phyloP scores from a whole-genome alignment of 2,888 invertebrate genomes.

The Eustalomyia histrio region DNA sequence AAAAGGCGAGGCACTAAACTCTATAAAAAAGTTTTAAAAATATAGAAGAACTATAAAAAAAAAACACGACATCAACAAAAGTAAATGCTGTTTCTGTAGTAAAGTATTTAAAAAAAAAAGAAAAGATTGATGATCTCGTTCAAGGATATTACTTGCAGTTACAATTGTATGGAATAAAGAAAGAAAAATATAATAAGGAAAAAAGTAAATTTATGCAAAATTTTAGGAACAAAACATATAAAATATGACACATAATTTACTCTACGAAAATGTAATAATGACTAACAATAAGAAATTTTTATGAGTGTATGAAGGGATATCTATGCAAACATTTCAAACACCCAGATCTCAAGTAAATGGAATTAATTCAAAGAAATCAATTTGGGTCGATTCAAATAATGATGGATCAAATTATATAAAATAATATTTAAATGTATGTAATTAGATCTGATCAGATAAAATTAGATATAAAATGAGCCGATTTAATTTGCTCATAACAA shows the following conservation, averaged over 20 bases:
- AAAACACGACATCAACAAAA: constrained; percentile 31
- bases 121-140: constrained; percentile 77
- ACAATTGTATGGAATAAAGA: constrained; percentile 10
- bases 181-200: not conserved
- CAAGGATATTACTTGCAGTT: constrained; percentile 72
- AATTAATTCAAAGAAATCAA: too few relatives aligned
- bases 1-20: constrained; percentile 54
- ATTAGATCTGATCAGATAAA: too few relatives aligned
- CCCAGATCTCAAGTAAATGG: too few relatives aligned
- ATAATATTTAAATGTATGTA: too few relatives aligned
- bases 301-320: too few relatives aligned
- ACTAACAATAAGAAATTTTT: not conserved
- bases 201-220: not conserved
- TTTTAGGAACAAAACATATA: not conserved
- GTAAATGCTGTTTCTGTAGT: constrained; percentile 37
- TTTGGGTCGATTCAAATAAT: too few relatives aligned
- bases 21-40: not conserved
- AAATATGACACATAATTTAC: not conserved
- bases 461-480: too few relatives aligned
- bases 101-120: constrained; percentile 56
- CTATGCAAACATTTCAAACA: too few relatives aligned
- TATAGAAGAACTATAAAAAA: not conserved
- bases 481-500: too few relatives aligned
- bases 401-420: too few relatives aligned
- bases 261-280: not conserved